These are phyloP conservation scores for Laodelphax striatellus DNA, from an alignment of 1,140 invertebrate species.

Conservation along the genomic window DNA sequence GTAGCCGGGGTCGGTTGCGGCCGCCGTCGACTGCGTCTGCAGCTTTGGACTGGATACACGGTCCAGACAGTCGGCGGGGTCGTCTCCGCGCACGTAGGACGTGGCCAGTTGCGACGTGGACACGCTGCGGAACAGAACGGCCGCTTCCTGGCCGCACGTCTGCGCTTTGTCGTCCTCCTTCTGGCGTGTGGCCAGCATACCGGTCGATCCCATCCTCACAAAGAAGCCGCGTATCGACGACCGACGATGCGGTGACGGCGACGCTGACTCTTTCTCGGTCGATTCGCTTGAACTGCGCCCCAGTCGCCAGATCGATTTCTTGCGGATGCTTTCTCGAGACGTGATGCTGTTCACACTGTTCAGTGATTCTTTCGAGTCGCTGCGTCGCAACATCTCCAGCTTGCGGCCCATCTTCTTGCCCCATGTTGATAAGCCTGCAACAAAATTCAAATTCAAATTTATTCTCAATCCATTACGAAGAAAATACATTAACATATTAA, in stretches of 20 bases:
- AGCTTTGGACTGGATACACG: slow-evolving; percentile 30
- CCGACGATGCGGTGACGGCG: slow-evolving; percentile 35
- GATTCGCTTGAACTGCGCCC: slow-evolving; percentile 27
- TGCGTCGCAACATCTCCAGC: slow-evolving; percentile 57
- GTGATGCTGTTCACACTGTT: slow-evolving; percentile 21
- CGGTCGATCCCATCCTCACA: slow-evolving; percentile 60
- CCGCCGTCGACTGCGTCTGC: slow-evolving; percentile 25
- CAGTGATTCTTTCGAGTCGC: slow-evolving; percentile 43
- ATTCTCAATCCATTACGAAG: too few relatives aligned
- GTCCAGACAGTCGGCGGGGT: slow-evolving; percentile 63
- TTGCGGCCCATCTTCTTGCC: slow-evolving; percentile 66
- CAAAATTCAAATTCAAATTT: slow-evolving; percentile 5
- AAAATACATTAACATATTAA: too few relatives aligned
- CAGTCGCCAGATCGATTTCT: slow-evolving; percentile 12
- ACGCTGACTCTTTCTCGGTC: slow-evolving; percentile 35
- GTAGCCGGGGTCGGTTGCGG: slow-evolving; percentile 29
- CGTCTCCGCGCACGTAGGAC: slow-evolving; percentile 62
- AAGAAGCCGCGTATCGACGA: slow-evolving; percentile 60
- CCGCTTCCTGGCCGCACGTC: slow-evolving; percentile 24
- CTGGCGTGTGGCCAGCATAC: slow-evolving; percentile 51
- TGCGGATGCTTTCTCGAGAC: slow-evolving; percentile 22
- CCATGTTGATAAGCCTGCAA: slow-evolving; percentile 62
- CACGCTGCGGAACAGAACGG: slow-evolving; percentile 54
- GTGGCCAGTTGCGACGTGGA: slow-evolving; percentile 58
- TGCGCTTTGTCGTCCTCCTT: slow-evolving; percentile 34